Evolutionary conservation across 2,113 vertebrate species (phyloP), one percentile per base, ranked within the genome.

Genomic region (Choloepus hoffmanni): DNA sequence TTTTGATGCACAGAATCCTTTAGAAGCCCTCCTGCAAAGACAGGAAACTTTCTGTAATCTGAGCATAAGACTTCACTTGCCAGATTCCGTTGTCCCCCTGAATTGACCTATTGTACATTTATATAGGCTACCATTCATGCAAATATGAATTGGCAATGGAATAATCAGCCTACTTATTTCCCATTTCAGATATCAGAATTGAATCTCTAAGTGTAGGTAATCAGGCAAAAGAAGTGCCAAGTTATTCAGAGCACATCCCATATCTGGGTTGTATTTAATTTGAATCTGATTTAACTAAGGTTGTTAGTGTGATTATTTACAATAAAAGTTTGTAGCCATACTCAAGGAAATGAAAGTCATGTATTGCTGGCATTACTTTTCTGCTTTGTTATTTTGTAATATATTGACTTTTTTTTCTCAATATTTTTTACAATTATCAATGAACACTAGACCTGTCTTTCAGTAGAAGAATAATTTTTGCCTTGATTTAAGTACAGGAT

Each of bases 21-120:
- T 68, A 83, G 55, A 90, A 83, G 12, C 28, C 30, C 62, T 88
- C 28, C 50, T 87, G 30, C 28, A 86, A 40, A 92, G 63, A 88
- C 36, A 92, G 55, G 79, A 79, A 7, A 55, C 68, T 95, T 97
- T 68, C 84, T 97, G 86, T 96, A 62, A 95, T 82, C 77, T 72
- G 30, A 89, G 85, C 79, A 70, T 45, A 45, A 86, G 83, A 83
- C 48, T 96, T 43, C n/a, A n/a, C 18, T 92, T 81, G 85, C 68
- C 70, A 76, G 53, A 62, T 91, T 40, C 8, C 13, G 93, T 94
- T 84, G 58, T 93, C 18, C 12, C 33, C n/a, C 33, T 97, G 92
- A 97, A 97, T 91, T 77, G 60, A 91, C 67, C 50, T 77, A 96
- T 86, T 97, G 89, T 97, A 43, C 19, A 63, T 68, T 48, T 82